These are phyloP conservation scores for Apis florea DNA, from an alignment of 1,140 invertebrate species.

Conservation along the genomic window DNA sequence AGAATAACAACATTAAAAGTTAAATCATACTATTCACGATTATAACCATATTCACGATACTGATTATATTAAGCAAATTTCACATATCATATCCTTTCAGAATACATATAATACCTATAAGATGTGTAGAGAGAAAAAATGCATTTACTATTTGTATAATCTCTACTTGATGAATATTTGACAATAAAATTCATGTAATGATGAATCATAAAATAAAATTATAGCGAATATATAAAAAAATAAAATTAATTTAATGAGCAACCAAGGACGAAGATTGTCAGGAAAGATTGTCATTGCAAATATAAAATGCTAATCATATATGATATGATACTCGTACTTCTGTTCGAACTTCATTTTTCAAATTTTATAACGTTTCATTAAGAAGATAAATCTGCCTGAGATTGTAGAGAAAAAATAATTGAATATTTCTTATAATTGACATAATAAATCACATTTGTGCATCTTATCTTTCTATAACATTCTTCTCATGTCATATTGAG, in stretches of 20 bases:
- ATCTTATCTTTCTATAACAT: not conserved
- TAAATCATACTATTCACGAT: not conserved
- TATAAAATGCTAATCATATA: not conserved
- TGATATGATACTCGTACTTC: slow-evolving; percentile 9
- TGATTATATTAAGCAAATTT: not conserved
- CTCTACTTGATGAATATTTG: not conserved
- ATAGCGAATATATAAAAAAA: not conserved
- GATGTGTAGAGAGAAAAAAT: not conserved
- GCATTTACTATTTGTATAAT: not conserved
- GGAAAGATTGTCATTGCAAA: not conserved
- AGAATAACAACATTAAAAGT: not conserved
- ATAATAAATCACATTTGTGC: not conserved
- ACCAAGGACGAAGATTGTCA: not conserved
- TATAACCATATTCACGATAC: not conserved
- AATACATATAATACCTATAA: not conserved
- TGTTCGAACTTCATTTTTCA: not conserved
- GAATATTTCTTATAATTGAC: slow-evolving; percentile 14
- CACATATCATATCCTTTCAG: not conserved
- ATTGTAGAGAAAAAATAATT: slow-evolving; percentile 30
- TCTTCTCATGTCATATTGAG: not conserved
- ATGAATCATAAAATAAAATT: not conserved
- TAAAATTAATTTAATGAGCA: no score
- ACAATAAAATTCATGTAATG: not conserved
- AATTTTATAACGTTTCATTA: slow-evolving; percentile 13
- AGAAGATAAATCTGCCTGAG: slow-evolving; percentile 5